These are phyloP conservation scores for Tenodera sinensis DNA, from an alignment of 2,888 invertebrate species.

Conservation along the genomic window DNA sequence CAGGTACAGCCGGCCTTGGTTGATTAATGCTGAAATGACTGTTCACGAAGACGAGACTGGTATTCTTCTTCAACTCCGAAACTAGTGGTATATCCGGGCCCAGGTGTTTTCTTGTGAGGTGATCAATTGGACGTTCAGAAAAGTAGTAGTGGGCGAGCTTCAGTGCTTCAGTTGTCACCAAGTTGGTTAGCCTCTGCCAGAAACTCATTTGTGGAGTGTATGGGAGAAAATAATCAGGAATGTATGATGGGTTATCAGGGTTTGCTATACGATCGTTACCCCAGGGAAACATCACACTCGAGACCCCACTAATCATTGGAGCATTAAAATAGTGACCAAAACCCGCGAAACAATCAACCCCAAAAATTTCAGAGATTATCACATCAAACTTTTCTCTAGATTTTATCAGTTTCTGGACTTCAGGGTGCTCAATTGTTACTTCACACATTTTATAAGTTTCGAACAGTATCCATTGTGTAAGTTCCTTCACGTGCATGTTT, in stretches of 20 bases:
- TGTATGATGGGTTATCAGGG: constrained; percentile 35
- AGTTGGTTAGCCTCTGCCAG: constrained; percentile 36
- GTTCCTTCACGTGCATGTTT: not conserved
- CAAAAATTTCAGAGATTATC: constrained; percentile 37
- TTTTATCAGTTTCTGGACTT: constrained; percentile 2
- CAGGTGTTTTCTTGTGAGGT: constrained; percentile 35
- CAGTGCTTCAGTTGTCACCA: not conserved
- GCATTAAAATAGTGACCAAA: constrained; percentile 34
- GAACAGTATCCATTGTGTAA: constrained; percentile 6
- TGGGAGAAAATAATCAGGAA: constrained; percentile 35
- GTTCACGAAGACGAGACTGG: constrained; percentile 50
- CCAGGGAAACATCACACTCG: constrained; percentile 31
- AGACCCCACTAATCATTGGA: constrained; percentile 29
- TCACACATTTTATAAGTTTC: constrained; percentile 7
- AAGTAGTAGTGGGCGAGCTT: not conserved
- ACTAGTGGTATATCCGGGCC: constrained; percentile 48
- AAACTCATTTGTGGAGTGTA: constrained; percentile 37
- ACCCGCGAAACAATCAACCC: constrained; percentile 37
- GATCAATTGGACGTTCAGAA: not conserved
- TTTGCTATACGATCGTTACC: constrained; percentile 32
- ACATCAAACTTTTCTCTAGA: constrained; percentile 34
- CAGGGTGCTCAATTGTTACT: not conserved
- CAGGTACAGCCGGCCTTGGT: constrained; percentile 53
- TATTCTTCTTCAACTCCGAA: constrained; percentile 47
- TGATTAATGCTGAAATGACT: constrained; percentile 48